Evolutionary conservation across 2,797 vertebrate genomes (phyloP).

Genomic region (Notamacropus eugenii): DNA sequence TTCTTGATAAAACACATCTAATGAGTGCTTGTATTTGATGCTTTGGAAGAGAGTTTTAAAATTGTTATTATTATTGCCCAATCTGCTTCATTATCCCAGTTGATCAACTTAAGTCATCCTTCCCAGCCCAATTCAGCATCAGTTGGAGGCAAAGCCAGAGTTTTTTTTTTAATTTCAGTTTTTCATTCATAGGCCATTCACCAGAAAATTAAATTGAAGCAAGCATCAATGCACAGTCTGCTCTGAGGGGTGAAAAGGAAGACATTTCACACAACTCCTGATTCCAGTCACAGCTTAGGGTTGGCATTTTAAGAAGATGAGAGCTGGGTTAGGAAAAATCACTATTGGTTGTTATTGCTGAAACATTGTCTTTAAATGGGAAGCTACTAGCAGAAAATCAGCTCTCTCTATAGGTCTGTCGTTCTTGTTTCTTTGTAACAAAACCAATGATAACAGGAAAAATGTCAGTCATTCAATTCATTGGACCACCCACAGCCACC

Average conservation of each 20-base stretch:
- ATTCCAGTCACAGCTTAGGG: background rate
- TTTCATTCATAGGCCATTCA: slow-evolving; percentile 9
- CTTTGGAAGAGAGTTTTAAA: slow-evolving; percentile 50
- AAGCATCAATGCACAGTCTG: background rate
- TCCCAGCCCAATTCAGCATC: slow-evolving; percentile 53
- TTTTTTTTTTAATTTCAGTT: slow-evolving; percentile 4
- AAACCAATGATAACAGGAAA: background rate
- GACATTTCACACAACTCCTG: background rate
- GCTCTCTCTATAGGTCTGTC: background rate
- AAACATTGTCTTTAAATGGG: slow-evolving; percentile 1
- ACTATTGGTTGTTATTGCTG: background rate
- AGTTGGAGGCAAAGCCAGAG: slow-evolving; percentile 50
- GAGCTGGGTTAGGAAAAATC: slow-evolving; percentile 7
- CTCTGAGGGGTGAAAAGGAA: slow-evolving; percentile 23
- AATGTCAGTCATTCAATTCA: background rate
- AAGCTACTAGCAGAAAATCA: background rate
- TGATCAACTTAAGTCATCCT: slow-evolving; percentile 29
- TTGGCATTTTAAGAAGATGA: background rate
- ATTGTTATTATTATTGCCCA: slow-evolving; percentile 26
- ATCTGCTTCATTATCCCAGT: slow-evolving; percentile 47
- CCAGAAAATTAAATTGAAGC: slow-evolving; percentile 55
- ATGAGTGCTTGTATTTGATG: slow-evolving; percentile 39
- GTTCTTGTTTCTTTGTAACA: slow-evolving; percentile 19
- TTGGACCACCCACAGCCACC: background rate
- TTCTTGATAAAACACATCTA: slow-evolving; percentile 37